These are phyloP conservation scores for Decapterus maruadsi DNA, from an alignment of 2,797 vertebrate species.

Conservation along the genomic window DNA sequence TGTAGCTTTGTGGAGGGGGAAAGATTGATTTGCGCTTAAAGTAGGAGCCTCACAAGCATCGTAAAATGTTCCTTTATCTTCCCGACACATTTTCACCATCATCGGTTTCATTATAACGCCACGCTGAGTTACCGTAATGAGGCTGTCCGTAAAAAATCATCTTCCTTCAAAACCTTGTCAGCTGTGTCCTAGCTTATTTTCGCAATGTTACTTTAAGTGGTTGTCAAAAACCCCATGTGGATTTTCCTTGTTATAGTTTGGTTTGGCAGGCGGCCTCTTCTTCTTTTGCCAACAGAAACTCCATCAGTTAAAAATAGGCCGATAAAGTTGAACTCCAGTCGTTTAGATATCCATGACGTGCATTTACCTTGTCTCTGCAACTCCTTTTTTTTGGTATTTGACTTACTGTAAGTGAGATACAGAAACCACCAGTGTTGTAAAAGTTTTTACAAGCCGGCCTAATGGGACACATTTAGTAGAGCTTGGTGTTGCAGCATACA, in stretches of 20 bases:
- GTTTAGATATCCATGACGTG: slow-evolving; percentile 1
- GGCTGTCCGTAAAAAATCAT: neutral
- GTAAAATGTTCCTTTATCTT: neutral
- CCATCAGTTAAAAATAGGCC: slow-evolving; percentile 29
- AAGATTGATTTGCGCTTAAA: neutral
- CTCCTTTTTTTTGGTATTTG: neutral
- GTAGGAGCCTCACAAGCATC: neutral
- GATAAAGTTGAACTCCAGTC: neutral
- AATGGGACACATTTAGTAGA: neutral
- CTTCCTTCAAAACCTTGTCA: neutral
- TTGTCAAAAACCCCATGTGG: slow-evolving; percentile 2
- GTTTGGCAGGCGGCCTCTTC: slow-evolving; percentile 7
- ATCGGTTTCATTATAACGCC: neutral
- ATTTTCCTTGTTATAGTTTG: slow-evolving; percentile 4
- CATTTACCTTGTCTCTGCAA: neutral
- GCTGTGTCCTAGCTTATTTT: neutral
- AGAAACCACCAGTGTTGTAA: neutral
- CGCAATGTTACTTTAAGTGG: neutral
- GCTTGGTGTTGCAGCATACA: neutral
- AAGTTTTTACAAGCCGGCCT: neutral
- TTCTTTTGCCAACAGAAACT: slow-evolving; percentile 21
- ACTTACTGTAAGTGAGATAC: neutral
- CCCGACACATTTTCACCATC: neutral
- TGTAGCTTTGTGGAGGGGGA: neutral
- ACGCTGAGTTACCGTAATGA: neutral